Evolutionary conservation across 2,888 invertebrate species (phyloP), one percentile per base, ranked within the genome.

Genomic region (Agrochola litura): DNA sequence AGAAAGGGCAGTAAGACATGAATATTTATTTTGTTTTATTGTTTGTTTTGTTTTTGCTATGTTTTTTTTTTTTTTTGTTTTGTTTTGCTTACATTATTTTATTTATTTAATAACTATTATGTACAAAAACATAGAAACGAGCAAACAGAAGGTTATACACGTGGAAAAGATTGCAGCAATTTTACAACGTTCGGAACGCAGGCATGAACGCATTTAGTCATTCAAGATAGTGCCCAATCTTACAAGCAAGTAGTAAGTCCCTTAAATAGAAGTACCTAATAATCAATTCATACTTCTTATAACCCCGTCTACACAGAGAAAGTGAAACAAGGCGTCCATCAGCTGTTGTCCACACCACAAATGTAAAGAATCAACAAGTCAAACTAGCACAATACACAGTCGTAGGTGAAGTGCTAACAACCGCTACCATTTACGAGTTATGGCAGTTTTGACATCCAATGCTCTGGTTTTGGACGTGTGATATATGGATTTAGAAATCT

Each of bases 391-490:
- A 73, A 41, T 1, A 58, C 58, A 46, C 56, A 12, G 30, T 71
- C 77, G 84, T 84, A 75, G 88, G 88, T 64, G 81, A 79, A 41
- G 82, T 81, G 87, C 69, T 88, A 87, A 87, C 76, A 12, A 58
- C 16, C 5, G 22, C n/a, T 14, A n/a, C 88, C 87, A 76, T 86
- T 65, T 81, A 65, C 22, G 67, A 61, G 6, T 63, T 43, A 67
- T 61, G 65, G 52, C 65, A 54, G 61, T 84, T 81, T 84, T 88
- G 78, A 88, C 86, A 84, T 77, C 71, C 46, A 54, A 67, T 84
- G 79, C 73, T 86, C 77, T 79, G 79, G 30, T 80, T 81, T 82
- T 80, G 80, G 68, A 77, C 30, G 37, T 87, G 76, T 77, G 74
- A 84, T 68, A 6, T 79, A 37, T 54, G 25, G 52, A 73, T 85